Evolutionary conservation across 23 tunicate species (phyloP).

Genomic region (Clavelina lepadiformis): DNA sequence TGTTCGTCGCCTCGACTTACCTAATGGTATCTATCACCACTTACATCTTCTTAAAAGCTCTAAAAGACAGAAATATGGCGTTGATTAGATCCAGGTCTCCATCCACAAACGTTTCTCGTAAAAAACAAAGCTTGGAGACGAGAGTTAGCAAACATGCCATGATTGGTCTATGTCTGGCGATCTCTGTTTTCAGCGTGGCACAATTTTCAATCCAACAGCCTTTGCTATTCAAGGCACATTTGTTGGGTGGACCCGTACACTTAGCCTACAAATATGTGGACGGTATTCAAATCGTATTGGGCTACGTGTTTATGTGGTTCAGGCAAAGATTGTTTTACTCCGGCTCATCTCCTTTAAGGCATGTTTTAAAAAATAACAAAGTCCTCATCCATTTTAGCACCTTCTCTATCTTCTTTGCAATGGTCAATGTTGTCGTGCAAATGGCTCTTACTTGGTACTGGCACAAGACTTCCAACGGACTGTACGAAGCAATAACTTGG

Average conservation of each 20-base stretch:
- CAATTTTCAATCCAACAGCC: slow-evolving; percentile 22
- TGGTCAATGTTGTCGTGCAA: slow-evolving; percentile 16
- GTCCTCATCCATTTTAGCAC: slow-evolving; percentile 22
- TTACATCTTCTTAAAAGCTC: too few species aligned
- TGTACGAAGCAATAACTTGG: slow-evolving; percentile 51
- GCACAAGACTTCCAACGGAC: not conserved
- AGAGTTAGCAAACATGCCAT: too few species aligned
- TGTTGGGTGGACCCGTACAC: not conserved
- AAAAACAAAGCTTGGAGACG: too few species aligned
- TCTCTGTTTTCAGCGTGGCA: slow-evolving; percentile 4
- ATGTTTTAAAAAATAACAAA: slow-evolving; percentile 29
- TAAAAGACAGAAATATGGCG: too few species aligned
- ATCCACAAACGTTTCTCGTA: too few species aligned
- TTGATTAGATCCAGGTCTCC: too few species aligned
- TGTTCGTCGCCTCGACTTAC: too few species aligned
- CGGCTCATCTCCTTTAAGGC: slow-evolving; percentile 41
- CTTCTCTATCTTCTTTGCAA: slow-evolving; percentile 13
- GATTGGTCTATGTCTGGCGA: slow-evolving; percentile 18
- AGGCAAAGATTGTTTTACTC: slow-evolving; percentile 68
- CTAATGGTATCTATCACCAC: too few species aligned
- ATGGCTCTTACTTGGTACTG: slow-evolving; percentile 37
- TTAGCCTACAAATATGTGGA: slow-evolving; percentile 23
- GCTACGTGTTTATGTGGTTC: slow-evolving; percentile 68
- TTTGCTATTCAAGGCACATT: not conserved
- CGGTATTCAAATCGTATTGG: slow-evolving; percentile 38